Conservation (phyloP, 2,888 invertebrate species). For the Aporophyla lueneburgensis region DNA sequence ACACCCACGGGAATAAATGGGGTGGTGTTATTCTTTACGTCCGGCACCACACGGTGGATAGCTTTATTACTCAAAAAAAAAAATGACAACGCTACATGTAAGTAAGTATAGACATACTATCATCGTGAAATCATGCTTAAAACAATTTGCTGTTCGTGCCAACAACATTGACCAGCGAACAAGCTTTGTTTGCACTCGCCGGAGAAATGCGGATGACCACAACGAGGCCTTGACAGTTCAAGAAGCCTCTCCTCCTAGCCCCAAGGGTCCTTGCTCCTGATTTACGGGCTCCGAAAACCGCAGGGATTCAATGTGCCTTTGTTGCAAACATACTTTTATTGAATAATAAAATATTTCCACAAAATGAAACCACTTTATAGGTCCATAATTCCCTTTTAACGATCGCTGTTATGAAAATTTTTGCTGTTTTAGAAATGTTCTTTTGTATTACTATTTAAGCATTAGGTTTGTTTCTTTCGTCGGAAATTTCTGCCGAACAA, state of each 20-base stretch:
- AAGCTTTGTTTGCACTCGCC: slow-evolving; percentile 78
- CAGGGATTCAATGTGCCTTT: slow-evolving; percentile 89
- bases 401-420: slow-evolving; percentile 74
- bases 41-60: too few relatives aligned
- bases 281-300: slow-evolving; percentile 88
- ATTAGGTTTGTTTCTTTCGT: background rate
- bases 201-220: slow-evolving; percentile 83
- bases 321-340: slow-evolving; percentile 88
- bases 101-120: background rate
- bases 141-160: slow-evolving; percentile 24
- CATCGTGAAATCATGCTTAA: slow-evolving; percentile 9
- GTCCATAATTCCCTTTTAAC: slow-evolving; percentile 87
- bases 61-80: too few relatives aligned
- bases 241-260: slow-evolving; percentile 82
- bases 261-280: slow-evolving; percentile 87
- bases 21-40: too few relatives aligned
- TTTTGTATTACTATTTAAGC: slow-evolving; percentile 39
- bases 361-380: slow-evolving; percentile 89
- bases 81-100: too few relatives aligned
- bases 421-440: slow-evolving; percentile 60
- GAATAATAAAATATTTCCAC: slow-evolving; percentile 89
- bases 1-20: too few relatives aligned
- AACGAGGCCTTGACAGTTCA: slow-evolving; percentile 88
- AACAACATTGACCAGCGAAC: slow-evolving; percentile 65
- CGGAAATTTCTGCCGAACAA: background rate